These are phyloP conservation scores for Microtus richardsoni DNA, from an alignment of 2,113 vertebrate genomes.

Conservation along the genomic window DNA sequence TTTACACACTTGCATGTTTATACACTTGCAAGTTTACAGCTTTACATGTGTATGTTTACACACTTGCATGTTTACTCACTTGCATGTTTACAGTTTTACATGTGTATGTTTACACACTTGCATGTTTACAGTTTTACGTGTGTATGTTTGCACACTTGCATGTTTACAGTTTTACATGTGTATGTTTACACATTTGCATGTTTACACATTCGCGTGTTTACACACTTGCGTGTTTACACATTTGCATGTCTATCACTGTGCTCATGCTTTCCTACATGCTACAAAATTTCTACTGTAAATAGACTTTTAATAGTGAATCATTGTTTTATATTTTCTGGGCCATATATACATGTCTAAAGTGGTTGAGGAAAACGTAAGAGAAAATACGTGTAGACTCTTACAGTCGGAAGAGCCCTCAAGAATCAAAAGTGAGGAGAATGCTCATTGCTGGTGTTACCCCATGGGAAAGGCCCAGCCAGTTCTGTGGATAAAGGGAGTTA, in stretches of 20 bases:
- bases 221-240: too few species aligned
- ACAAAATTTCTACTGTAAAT: neutral
- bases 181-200: accelerated
- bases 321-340: neutral
- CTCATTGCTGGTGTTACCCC: neutral
- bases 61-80: too few species aligned
- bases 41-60: too few species aligned
- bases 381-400: neutral
- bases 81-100: too few species aligned
- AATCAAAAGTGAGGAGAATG: slow-evolving; percentile 6
- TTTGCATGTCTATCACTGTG: neutral
- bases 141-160: accelerated
- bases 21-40: too few species aligned
- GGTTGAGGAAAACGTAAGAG: neutral
- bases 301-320: neutral
- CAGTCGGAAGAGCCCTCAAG: neutral
- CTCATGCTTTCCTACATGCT: neutral
- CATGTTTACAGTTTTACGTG: neutral
- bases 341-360: neutral
- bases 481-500: neutral
- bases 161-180: neutral
- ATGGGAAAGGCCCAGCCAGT: neutral
- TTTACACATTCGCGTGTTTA: neutral
- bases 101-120: too few species aligned
- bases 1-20: too few species aligned